Conservation (phyloP, 2,113 vertebrate species). For the Ploceus nigricollis region DNA sequence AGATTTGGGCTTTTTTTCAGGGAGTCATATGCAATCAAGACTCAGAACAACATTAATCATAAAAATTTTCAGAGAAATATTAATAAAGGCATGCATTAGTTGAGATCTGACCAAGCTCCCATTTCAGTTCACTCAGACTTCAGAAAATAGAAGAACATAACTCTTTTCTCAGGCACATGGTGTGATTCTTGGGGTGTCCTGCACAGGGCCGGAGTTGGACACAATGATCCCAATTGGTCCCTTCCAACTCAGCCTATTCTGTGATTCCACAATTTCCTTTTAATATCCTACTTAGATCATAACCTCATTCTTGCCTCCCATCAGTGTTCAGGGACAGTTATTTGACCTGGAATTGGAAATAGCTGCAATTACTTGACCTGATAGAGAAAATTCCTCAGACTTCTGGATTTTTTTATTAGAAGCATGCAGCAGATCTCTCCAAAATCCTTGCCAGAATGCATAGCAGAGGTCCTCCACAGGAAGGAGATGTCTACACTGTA, state of each 20-base stretch:
- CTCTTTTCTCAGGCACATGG: background rate
- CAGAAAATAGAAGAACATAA: background rate
- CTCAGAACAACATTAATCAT: background rate
- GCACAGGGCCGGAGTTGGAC: background rate
- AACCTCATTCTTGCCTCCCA: background rate
- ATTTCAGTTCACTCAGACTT: background rate
- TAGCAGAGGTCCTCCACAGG: background rate
- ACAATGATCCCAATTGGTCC: fast-evolving
- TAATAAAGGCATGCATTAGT: background rate
- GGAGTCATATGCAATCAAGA: background rate
- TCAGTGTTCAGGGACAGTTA: background rate
- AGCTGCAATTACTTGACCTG: background rate
- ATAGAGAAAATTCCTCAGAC: background rate
- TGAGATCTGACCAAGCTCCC: background rate
- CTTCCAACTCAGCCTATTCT: background rate
- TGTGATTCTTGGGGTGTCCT: background rate
- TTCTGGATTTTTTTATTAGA: background rate
- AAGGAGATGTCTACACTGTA: background rate
- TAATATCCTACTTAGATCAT: background rate
- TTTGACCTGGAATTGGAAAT: background rate
- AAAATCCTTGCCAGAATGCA: background rate
- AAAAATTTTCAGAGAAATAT: background rate
- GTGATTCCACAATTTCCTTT: background rate
- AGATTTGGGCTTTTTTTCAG: background rate
- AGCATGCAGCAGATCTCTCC: background rate